Conservation (phyloP, 37 sponge, comb jelly and placozoan species). For the Haliclona indistincta region DNA sequence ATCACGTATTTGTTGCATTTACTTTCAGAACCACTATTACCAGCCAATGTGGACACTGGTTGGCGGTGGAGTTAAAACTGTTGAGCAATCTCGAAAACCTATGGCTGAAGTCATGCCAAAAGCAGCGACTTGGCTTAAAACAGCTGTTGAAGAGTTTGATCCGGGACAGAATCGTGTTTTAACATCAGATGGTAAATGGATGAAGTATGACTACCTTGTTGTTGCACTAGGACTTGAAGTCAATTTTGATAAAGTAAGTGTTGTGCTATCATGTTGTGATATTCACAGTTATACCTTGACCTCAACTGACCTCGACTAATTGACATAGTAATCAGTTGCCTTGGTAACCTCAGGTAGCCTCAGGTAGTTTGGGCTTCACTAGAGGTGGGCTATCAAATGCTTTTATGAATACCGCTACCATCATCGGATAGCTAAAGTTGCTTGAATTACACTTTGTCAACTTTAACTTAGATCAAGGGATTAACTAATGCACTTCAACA, state of each 20-base stretch:
- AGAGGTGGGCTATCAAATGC: too few species aligned
- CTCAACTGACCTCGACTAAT: too few species aligned
- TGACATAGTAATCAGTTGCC: too few species aligned
- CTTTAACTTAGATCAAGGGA: slow-evolving; percentile 67
- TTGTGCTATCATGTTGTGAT: too few species aligned
- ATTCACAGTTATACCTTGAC: too few species aligned
- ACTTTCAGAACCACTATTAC: slow-evolving; percentile 73
- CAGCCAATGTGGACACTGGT: slow-evolving; percentile 94
- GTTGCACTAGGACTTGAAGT: slow-evolving; percentile 80
- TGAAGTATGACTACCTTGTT: slow-evolving; percentile 81
- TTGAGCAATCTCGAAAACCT: slow-evolving; percentile 41
- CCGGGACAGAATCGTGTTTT: slow-evolving; percentile 66
- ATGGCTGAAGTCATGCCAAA: slow-evolving; percentile 66
- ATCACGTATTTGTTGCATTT: background rate
- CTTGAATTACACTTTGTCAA: background rate
- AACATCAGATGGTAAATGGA: slow-evolving; percentile 44
- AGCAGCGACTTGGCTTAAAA: slow-evolving; percentile 50
- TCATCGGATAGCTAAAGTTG: too few species aligned
- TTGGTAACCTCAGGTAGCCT: too few species aligned
- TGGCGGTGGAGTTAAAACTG: slow-evolving; percentile 71
- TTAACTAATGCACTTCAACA: slow-evolving; percentile 59
- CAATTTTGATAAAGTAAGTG: slow-evolving; percentile 59
- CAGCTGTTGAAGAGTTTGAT: slow-evolving; percentile 53
- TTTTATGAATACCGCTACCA: too few species aligned
- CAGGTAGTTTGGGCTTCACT: too few species aligned